A percentile compares a stretch with the other conserved stretches of the same genome.
Conservation (phyloP, 2,888 invertebrate genomes). For the Antheraea yamamai region DNA sequence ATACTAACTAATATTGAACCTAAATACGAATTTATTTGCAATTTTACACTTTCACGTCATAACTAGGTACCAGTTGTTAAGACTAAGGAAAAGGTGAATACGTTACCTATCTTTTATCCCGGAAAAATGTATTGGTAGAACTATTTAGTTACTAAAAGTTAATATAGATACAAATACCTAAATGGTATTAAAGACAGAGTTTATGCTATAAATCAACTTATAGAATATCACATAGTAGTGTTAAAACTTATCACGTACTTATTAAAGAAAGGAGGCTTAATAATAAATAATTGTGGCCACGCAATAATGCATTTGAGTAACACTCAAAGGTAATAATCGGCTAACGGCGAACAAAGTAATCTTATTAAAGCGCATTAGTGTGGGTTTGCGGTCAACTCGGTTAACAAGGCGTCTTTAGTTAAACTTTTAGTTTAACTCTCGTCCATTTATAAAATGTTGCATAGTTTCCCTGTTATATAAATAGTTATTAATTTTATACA, state of each 20-base stretch:
- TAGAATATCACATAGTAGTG: not conserved
- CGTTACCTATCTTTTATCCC: too few species aligned
- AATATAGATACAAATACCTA: not conserved
- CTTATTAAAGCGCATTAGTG: not conserved
- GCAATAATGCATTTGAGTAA: not conserved
- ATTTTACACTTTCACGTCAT: too few species aligned
- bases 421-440: not conserved
- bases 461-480: not conserved
- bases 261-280: not conserved
- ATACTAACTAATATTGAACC: too few species aligned
- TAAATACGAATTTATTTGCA: too few species aligned
- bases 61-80: too few species aligned
- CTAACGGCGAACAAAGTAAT: slow-evolving; percentile 5
- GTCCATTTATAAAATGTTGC: not conserved
- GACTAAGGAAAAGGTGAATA: too few species aligned
- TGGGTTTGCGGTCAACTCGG: slow-evolving; percentile 9
- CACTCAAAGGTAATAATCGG: not conserved
- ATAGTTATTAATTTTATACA: too few species aligned
- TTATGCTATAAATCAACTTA: not conserved
- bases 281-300: not conserved
- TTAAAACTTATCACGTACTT: not conserved
- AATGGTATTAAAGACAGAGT: not conserved
- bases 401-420: not conserved
- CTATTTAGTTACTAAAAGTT: too few species aligned
- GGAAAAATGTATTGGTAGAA: too few species aligned